A percentile compares a stretch with the other conserved stretches of the same genome.
phyloP scores from a whole-genome alignment of 2,888 invertebrate genomes.

The Mactromeris polynyma region DNA sequence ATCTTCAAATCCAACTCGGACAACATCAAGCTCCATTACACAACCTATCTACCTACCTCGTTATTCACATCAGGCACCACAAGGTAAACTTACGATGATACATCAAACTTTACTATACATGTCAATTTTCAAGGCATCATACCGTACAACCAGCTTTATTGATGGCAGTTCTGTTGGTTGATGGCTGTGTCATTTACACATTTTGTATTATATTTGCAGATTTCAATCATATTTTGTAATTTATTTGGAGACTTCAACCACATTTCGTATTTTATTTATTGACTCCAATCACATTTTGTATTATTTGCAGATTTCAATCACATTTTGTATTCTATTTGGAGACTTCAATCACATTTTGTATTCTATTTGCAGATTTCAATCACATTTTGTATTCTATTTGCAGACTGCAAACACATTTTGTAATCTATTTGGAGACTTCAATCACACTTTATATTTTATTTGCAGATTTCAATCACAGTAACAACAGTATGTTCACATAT shows the following conservation, averaged over 20 bases:
- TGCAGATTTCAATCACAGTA: slow-evolving; percentile 49
- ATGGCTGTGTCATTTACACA: too few species aligned
- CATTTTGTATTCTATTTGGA: background rate
- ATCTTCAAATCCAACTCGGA: background rate
- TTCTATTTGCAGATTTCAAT: background rate
- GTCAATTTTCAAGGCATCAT: background rate
- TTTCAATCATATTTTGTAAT: background rate
- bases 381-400: background rate
- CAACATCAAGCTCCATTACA: background rate
- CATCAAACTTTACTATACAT: background rate
- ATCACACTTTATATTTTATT: background rate
- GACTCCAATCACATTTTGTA: background rate
- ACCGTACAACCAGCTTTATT: too few species aligned
- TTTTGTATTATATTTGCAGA: too few species aligned
- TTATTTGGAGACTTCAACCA: too few species aligned
- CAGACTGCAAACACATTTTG: too few species aligned
- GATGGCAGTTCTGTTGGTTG: too few species aligned
- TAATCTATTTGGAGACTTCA: too few species aligned
- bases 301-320: too few species aligned
- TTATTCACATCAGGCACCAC: background rate
- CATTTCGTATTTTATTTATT: background rate
- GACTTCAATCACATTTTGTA: background rate
- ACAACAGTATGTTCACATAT: slow-evolving; percentile 43
- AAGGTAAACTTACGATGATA: background rate
- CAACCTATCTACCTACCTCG: slow-evolving; percentile 3